These are phyloP conservation scores for Tenebrosternarchus preto DNA, from an alignment of 2,113 vertebrate species.

Conservation along the genomic window DNA sequence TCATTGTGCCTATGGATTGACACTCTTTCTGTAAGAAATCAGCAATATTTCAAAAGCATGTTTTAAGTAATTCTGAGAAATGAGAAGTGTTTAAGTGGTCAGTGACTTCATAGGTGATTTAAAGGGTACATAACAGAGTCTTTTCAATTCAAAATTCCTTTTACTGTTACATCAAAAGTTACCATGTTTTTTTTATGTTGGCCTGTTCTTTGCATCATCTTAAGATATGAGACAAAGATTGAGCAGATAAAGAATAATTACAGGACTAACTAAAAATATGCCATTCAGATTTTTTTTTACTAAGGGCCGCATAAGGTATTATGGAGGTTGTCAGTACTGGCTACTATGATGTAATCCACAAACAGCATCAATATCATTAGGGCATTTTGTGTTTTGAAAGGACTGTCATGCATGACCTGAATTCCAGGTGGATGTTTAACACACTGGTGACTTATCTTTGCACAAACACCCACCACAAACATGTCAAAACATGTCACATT, in stretches of 20 bases:
- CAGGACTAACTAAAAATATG: background rate
- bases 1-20: too few species aligned
- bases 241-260: background rate
- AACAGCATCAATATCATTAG: slow-evolving; percentile 53
- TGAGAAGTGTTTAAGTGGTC: too few species aligned
- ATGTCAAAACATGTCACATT: slow-evolving; percentile 50
- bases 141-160: too few species aligned
- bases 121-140: too few species aligned
- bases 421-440: slow-evolving; percentile 17
- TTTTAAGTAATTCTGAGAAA: too few species aligned
- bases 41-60: too few species aligned
- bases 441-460: slow-evolving; percentile 12
- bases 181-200: slow-evolving; percentile 68
- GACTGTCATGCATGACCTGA: background rate
- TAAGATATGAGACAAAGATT: background rate
- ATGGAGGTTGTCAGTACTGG: slow-evolving; percentile 65
- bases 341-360: slow-evolving; percentile 65
- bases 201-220: slow-evolving; percentile 62
- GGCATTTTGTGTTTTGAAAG: slow-evolving; percentile 42
- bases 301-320: slow-evolving; percentile 59
- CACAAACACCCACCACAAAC: slow-evolving; percentile 40
- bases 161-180: too few species aligned
- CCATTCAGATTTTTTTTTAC: slow-evolving; percentile 52
- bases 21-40: too few species aligned
- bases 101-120: too few species aligned